Base-by-base conservation (phyloP, 92 coral and sea anemone species). In the Phymanthus crucifer region DNA sequence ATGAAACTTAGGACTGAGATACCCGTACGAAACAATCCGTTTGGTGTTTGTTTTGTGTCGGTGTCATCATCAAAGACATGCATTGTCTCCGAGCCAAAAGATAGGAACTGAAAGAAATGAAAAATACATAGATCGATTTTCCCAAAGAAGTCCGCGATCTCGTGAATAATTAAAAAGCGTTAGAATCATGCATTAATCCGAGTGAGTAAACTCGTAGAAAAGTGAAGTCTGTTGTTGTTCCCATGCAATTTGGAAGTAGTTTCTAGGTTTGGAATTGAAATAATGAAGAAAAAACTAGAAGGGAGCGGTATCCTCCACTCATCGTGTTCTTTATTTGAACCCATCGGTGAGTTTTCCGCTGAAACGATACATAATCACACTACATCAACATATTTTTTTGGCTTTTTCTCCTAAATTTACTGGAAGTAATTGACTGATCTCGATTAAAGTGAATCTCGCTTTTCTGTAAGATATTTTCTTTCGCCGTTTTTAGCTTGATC, bases 141-240 rank as follows among this genome's bases (percentile, higher is more conserved):
- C 16, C 34, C 70, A 32, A 75, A 72, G 27, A 77, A 77, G 81
- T 77, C 81, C 64, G 36, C 19, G 54, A 40, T 35, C 72, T 77
- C 36, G 37, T 77, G 23, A 77, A 77, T 77, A 77, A 77, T 77
- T 61, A 3, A 61, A 61, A 27, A 61, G 68, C 17, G 21, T 23
- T 61, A 12, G 33, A 24, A 54, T 11, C 16, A 54, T 26, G 35
- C 35, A 61, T 61, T 61, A 61, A 61, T 61, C 4, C 68, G 4
- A 61, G 16, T 27, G 34, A 72, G 58, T 73, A 43, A 31, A 36
- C 64, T 54, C 21, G 27, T n/a, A 54, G 24, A 52, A 52, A 52
- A 18, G 18, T 3, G 3, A 54, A 29, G 1, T 10, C 12, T 54
- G 27, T 2, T 7, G 48, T 43, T 43, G 7, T 10, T 43, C 14